A percentile compares a stretch with the other conserved stretches of the same genome.
phyloP scores from a whole-genome alignment of 2,113 vertebrate species.

The Tyrannus savana region DNA sequence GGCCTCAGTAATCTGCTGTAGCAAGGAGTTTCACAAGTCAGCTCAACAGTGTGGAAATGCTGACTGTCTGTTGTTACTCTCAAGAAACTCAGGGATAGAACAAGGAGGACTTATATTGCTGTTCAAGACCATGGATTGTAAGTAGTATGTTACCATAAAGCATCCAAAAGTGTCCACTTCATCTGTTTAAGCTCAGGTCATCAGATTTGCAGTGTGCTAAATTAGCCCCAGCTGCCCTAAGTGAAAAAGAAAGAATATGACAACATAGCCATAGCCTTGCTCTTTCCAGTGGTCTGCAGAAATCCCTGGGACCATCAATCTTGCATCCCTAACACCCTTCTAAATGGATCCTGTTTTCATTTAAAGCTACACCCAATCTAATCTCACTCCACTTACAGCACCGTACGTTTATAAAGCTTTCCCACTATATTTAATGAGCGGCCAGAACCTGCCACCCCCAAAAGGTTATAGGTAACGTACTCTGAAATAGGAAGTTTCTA shows the following conservation, averaged over 20 bases:
- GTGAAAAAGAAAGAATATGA: background rate
- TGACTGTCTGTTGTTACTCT: background rate
- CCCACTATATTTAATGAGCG: background rate
- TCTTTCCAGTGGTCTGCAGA: background rate
- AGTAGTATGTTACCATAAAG: background rate
- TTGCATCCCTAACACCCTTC: background rate
- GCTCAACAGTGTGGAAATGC: background rate
- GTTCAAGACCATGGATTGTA: background rate
- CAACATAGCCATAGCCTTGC: background rate
- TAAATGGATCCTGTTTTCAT: background rate
- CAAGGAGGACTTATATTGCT: background rate
- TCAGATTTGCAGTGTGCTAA: background rate
- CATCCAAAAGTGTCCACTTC: background rate
- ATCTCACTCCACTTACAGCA: background rate
- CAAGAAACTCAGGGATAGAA: background rate
- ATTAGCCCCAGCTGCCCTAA: background rate
- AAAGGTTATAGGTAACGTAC: conserved; percentile 1
- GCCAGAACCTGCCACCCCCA: background rate
- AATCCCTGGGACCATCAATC: background rate
- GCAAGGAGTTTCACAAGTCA: background rate
- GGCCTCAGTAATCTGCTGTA: background rate
- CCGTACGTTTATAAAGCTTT: background rate
- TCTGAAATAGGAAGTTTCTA: background rate
- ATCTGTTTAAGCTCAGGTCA: background rate
- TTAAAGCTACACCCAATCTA: background rate